Evolutionary conservation across 2,797 vertebrate genomes (phyloP).

Genomic region (Distichodus sexfasciatus): DNA sequence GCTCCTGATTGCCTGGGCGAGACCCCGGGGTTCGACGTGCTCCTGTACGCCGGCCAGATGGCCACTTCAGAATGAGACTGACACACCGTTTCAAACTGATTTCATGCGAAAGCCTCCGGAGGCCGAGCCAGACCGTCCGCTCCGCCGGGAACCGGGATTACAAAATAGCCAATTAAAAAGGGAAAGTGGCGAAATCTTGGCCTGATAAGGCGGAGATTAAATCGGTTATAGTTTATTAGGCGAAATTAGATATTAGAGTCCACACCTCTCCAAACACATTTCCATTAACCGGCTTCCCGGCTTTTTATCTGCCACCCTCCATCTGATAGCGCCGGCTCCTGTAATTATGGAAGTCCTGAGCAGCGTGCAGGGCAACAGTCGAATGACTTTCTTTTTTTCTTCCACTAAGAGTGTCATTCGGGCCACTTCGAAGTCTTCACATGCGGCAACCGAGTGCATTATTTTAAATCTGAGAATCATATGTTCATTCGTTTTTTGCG

Average conservation of each 20-base stretch:
- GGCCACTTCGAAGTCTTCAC: constrained; percentile 59
- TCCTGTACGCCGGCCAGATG: constrained; percentile 96
- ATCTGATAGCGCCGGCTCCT: constrained; percentile 72
- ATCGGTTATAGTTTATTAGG: constrained; percentile 88
- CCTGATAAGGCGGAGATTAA: constrained; percentile 86
- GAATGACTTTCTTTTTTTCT: constrained; percentile 69
- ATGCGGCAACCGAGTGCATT: neutral
- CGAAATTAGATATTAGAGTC: constrained; percentile 85
- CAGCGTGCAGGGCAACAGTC: constrained; percentile 72
- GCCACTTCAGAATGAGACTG: constrained; percentile 94
- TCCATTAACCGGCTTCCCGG: constrained; percentile 75
- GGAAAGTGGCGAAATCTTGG: constrained; percentile 93
- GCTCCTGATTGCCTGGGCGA: constrained; percentile 85
- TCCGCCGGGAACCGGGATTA: constrained; percentile 99
- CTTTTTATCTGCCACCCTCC: constrained; percentile 73
- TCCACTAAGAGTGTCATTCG: constrained; percentile 69
- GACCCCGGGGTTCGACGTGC: constrained; percentile 85
- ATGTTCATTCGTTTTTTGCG: too few species aligned
- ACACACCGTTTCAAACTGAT: constrained; percentile 99
- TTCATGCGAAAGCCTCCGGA: constrained; percentile 95
- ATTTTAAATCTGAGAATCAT: constrained; percentile 4
- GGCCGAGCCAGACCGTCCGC: constrained; percentile 88
- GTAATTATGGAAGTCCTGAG: constrained; percentile 78
- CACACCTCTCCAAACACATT: constrained; percentile 82
- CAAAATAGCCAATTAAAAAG: constrained; percentile 99